Conservation (phyloP, 1,140 invertebrate genomes). For the Procambarus virginalis region DNA sequence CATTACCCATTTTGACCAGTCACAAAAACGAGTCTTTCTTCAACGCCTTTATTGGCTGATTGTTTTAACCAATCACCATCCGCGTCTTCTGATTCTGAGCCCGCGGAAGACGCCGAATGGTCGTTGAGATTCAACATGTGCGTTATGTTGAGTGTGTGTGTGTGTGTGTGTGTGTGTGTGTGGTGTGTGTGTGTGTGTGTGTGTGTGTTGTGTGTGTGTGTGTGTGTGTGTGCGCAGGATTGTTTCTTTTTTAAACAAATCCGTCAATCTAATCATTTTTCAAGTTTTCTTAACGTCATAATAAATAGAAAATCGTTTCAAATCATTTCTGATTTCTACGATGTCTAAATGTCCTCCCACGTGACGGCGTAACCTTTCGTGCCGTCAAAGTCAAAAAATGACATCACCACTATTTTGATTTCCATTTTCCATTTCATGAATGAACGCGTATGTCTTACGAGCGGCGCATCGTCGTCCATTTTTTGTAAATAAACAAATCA, state of each 20-base stretch:
- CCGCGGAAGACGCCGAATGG: slow-evolving; percentile 36
- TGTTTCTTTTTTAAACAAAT: not conserved
- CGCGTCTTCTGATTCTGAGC: slow-evolving; percentile 53
- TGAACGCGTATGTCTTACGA: not conserved
- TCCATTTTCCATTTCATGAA: not conserved
- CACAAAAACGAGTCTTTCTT: not conserved
- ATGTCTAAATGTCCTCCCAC: too few species aligned
- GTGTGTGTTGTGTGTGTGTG: slow-evolving; percentile 7
- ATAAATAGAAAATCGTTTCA: not conserved
- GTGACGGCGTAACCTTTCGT: too few species aligned
- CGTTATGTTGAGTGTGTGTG: not conserved
- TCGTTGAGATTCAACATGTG: not conserved
- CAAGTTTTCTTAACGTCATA: not conserved
- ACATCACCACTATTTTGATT: not conserved
- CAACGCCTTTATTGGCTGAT: not conserved
- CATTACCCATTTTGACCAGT: not conserved
- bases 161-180: not conserved
- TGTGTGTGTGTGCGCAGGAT: not conserved
- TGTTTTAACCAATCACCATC: slow-evolving; percentile 46
- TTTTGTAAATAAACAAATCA: not conserved
- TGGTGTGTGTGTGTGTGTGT: slow-evolving; percentile 2
- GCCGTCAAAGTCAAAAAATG: not conserved
- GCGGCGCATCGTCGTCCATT: not conserved
- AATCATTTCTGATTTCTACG: not conserved
- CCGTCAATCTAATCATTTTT: not conserved